Percentiles rank a stretch among this genome's conserved stretches.
phyloP scores from a whole-genome alignment of 2,888 invertebrate genomes.

The Bellardia pandia region DNA sequence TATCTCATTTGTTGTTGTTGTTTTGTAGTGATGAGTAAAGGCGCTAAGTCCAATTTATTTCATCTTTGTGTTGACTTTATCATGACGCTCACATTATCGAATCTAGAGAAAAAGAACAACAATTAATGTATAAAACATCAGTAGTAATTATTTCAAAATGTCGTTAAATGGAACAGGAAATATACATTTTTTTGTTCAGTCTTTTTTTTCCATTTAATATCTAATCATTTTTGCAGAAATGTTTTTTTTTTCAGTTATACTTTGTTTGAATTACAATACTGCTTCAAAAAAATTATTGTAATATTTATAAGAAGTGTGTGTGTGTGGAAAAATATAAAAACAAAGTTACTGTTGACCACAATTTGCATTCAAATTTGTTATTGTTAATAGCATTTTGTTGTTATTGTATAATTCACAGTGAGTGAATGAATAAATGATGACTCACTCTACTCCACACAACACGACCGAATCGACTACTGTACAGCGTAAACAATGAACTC shows the following conservation, averaged over 20 bases:
- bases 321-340: background rate
- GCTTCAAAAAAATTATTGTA: background rate
- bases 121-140: background rate
- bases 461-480: background rate
- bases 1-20: too few species aligned
- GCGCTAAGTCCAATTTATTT: too few species aligned
- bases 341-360: slow-evolving; percentile 21
- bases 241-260: background rate
- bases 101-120: background rate
- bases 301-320: background rate
- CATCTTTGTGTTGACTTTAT: too few species aligned
- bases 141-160: slow-evolving; percentile 34
- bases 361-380: slow-evolving; percentile 1
- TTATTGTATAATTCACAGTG: background rate
- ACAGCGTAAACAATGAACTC: slow-evolving; percentile 20
- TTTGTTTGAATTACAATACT: background rate
- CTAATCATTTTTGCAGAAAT: slow-evolving; percentile 32
- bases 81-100: too few species aligned
- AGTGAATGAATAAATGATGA: slow-evolving; percentile 34
- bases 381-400: background rate
- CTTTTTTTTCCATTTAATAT: slow-evolving; percentile 6
- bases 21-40: too few species aligned
- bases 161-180: slow-evolving; percentile 29
- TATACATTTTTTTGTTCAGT: slow-evolving; percentile 27
- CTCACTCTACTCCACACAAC: slow-evolving; percentile 10